phyloP scores from a whole-genome alignment of 2,797 vertebrate genomes.

The Hemibagrus guttatus region DNA sequence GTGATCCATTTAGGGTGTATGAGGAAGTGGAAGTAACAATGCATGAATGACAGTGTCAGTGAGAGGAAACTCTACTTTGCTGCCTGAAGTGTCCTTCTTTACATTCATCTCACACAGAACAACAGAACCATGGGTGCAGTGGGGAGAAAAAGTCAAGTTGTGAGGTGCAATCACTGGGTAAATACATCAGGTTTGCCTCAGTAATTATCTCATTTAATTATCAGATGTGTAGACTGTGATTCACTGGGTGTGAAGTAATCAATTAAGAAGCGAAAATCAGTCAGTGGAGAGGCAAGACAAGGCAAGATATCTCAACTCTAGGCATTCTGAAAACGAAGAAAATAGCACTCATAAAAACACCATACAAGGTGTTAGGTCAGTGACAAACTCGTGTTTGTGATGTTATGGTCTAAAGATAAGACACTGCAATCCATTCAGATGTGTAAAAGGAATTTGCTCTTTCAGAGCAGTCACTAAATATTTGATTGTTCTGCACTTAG shows the following conservation, averaged over 20 bases:
- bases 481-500: constrained; percentile 18
- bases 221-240: constrained; percentile 54
- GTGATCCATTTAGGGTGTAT: not conserved
- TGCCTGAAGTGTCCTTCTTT: constrained; percentile 35
- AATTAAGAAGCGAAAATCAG: constrained; percentile 59
- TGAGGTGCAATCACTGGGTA: constrained; percentile 45
- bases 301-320: constrained; percentile 40
- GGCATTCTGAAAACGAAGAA: not conserved
- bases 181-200: constrained; percentile 53
- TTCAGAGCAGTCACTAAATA: constrained; percentile 33
- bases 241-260: constrained; percentile 55
- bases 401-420: constrained; percentile 23
- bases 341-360: constrained; percentile 10
- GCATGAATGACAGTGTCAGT: constrained; percentile 38
- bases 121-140: constrained; percentile 2
- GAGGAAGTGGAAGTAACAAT: constrained; percentile 7
- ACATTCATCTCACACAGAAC: constrained; percentile 45
- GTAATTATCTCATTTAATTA: constrained; percentile 61
- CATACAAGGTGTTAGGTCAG: constrained; percentile 22
- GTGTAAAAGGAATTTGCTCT: constrained; percentile 19
- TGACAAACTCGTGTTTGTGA: constrained; percentile 24
- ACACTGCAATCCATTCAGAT: constrained; percentile 12
- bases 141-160: constrained; percentile 7
- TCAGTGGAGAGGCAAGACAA: constrained; percentile 45
- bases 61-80: constrained; percentile 33